phyloP scores from a whole-genome alignment of 2,113 vertebrate genomes.

The Prietella phreatophila region DNA sequence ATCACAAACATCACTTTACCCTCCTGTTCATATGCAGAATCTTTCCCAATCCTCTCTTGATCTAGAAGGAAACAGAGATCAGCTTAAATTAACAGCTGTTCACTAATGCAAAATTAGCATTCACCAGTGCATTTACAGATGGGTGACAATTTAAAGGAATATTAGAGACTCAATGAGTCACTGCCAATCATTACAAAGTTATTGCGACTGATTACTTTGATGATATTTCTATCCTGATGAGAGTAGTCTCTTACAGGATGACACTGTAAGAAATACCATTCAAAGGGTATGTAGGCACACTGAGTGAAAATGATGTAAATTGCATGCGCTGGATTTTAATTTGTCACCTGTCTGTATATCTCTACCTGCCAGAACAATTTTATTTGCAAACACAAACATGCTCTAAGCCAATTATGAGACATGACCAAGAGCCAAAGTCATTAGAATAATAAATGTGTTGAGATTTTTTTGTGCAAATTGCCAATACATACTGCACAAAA shows the following conservation, averaged over 20 bases:
- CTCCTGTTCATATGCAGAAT: constrained; percentile 92
- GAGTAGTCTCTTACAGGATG: neutral
- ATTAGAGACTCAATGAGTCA: neutral
- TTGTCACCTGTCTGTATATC: neutral
- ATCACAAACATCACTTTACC: constrained; percentile 98
- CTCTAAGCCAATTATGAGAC: neutral
- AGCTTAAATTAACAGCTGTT: neutral
- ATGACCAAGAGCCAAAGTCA: neutral
- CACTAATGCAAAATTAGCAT: neutral
- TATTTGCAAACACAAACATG: constrained; percentile 22
- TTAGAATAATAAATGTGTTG: constrained; percentile 4
- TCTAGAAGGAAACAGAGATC: constrained; percentile 69
- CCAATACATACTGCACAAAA: neutral
- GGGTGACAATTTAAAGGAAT: neutral
- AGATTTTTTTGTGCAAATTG: neutral
- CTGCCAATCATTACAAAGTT: neutral
- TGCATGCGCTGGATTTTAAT: neutral
- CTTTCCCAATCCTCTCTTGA: constrained; percentile 91
- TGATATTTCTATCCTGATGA: neutral
- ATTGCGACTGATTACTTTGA: neutral
- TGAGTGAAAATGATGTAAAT: neutral
- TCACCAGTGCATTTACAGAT: neutral
- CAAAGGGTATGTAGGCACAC: neutral
- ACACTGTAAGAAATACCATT: neutral
- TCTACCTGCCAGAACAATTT: neutral